Percentiles rank a stretch among this genome's conserved stretches.
Evolutionary conservation across 2,888 invertebrate species (phyloP).

Genomic region (Microplitis manilae): DNA sequence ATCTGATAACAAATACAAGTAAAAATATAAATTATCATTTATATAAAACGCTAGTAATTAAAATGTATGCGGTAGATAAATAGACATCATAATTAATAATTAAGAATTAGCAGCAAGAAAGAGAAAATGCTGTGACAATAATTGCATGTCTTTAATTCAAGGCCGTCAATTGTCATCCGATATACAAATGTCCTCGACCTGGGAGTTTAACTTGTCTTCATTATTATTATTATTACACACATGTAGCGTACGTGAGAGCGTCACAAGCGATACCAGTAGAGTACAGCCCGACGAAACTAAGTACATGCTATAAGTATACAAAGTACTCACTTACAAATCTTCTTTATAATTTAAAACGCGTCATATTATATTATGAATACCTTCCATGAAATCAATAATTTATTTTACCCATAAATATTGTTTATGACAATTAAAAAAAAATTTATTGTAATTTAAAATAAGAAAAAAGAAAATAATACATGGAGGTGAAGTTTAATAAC

Average conservation of each 20-base stretch:
- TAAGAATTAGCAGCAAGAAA: neutral
- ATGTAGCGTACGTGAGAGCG: neutral
- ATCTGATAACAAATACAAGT: too few species aligned
- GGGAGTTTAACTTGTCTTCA: neutral
- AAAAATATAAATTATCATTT: too few species aligned
- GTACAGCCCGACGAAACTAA: neutral
- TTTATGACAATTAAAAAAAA: too few species aligned
- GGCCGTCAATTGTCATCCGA: constrained; percentile 36
- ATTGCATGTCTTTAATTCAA: constrained; percentile 25
- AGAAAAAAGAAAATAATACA: too few species aligned
- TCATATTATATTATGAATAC: neutral
- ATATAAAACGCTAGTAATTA: neutral
- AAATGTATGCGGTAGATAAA: neutral
- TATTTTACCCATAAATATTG: neutral
- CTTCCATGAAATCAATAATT: neutral
- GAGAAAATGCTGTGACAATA: neutral
- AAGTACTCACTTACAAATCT: neutral
- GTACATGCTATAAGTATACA: neutral
- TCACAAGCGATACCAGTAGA: neutral
- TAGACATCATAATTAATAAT: neutral
- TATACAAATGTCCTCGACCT: constrained; percentile 29
- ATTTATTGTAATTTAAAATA: too few species aligned
- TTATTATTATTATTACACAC: neutral
- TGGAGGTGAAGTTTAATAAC: too few species aligned
- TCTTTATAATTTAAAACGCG: neutral